Percentiles rank a stretch among this genome's conserved stretches.
These are phyloP conservation scores for Andrena hattorfiana DNA, from an alignment of 2,888 invertebrate genomes.

Conservation along the genomic window DNA sequence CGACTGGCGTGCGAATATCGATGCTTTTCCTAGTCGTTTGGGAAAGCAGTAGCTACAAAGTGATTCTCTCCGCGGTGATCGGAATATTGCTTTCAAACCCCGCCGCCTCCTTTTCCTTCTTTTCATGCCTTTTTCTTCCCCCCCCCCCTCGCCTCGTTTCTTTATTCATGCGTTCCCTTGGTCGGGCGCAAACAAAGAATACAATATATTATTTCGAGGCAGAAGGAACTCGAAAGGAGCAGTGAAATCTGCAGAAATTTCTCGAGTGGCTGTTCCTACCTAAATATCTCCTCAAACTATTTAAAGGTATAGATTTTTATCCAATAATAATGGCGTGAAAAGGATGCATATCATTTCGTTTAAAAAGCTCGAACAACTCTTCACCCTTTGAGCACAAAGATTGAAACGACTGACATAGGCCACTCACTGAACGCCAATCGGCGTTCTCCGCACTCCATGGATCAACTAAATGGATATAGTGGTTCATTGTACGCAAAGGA, in stretches of 20 bases:
- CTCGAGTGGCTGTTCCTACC: no score
- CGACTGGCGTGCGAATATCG: slow-evolving; percentile 38
- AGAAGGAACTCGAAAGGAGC: not conserved
- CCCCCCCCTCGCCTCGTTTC: not conserved
- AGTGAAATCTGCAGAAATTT: not conserved
- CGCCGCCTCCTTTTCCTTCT: not conserved
- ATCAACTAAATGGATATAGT: no score
- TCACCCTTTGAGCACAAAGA: no score
- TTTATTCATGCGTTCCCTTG: not conserved
- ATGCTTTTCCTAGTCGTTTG: slow-evolving; percentile 18
- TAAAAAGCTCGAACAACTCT: no score
- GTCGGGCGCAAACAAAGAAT: not conserved
- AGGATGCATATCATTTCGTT: no score
- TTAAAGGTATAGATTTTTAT: not conserved
- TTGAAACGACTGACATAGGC: no score
- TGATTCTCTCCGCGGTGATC: slow-evolving; percentile 11
- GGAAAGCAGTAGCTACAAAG: slow-evolving; percentile 14
- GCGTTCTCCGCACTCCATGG: no score
- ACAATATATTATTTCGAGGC: not conserved
- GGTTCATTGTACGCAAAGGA: no score
- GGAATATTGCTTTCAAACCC: slow-evolving; percentile 17
- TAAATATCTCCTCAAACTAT: not conserved
- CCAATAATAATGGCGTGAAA: not conserved
- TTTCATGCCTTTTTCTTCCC: not conserved
- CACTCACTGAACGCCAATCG: no score